A percentile compares a stretch with the other conserved stretches of the same genome.
These are phyloP conservation scores for Amiota minor DNA, from an alignment of 2,888 invertebrate species.

Conservation along the genomic window DNA sequence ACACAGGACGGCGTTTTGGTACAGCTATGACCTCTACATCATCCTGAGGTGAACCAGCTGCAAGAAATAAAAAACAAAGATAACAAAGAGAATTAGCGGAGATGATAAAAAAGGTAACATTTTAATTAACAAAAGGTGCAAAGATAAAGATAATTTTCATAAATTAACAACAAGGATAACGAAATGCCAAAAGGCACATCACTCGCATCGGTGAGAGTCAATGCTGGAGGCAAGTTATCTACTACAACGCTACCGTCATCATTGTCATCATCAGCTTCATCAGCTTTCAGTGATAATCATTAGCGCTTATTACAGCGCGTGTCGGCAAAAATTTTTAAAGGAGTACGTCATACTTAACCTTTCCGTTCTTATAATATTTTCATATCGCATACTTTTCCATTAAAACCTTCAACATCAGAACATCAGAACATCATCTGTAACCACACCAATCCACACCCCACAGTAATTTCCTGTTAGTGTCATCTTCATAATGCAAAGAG, in stretches of 20 bases:
- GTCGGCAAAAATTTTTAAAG: conserved; percentile 11
- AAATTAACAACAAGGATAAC: conserved; percentile 53
- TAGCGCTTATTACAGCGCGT: conserved; percentile 11
- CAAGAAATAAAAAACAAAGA: conserved; percentile 39
- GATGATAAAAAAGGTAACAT: conserved; percentile 32
- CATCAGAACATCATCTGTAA: neutral
- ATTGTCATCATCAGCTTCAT: conserved; percentile 15
- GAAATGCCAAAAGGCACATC: conserved; percentile 1
- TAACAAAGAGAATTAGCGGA: conserved; percentile 21
- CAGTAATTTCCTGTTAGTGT: neutral
- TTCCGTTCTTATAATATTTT: neutral
- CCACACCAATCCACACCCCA: neutral
- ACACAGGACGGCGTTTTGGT: conserved; percentile 49
- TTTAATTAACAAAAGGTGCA: conserved; percentile 35
- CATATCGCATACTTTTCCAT: neutral
- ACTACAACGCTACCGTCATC: conserved; percentile 36
- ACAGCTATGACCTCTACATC: conserved; percentile 69
- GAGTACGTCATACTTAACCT: neutral
- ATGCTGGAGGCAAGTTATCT: conserved; percentile 19
- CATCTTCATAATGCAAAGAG: neutral
- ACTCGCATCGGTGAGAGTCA: neutral
- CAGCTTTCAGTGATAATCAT: conserved; percentile 1
- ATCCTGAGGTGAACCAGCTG: conserved; percentile 66
- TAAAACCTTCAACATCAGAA: neutral
- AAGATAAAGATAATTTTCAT: conserved; percentile 23